Evolutionary conservation across 1,140 invertebrate genomes (phyloP), one percentile per base, ranked within the genome.

Genomic region (Calephelis virginiensis): DNA sequence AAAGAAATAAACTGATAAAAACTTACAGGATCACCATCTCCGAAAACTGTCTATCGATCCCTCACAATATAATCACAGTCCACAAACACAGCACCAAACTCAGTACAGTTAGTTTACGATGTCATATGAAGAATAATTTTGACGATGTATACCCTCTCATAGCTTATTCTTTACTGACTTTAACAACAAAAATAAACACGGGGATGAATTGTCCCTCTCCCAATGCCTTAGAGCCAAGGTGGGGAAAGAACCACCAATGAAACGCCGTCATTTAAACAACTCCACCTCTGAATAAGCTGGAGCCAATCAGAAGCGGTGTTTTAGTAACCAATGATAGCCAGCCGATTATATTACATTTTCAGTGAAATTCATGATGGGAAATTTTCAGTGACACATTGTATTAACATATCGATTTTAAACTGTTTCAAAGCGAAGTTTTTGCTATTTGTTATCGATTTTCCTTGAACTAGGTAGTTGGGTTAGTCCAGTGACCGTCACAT

Each of bases 21-120:
- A 90, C 87, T 90, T 81, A 90, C 87, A 90, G 81, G 79, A 90
- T 85, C 78, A 90, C 87, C 87, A 90, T 90, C 67, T 90, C 87
- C 83, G 75, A 76, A 77, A 76, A 69, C 64, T 66, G n/a, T 53
- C 4, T 9, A 14, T 53, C 8, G 13, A 9, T 53, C 14, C 49
- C 49, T 53, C 49, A 53, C 69, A 61, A 72, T 49, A 63, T 61
- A 71, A 66, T 66, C 83, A 82, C 75, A 77, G 67, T 75, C 63
- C 63, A 68, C 69, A 68, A 69, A 47, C 69, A 66, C 64, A 61
- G 66, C 63, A 53, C 61, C 53, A 61, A 43, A 43, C 40, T 43
- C 8, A 50, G 50, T 67, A 38, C n/a, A 38, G 48, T 70, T 40
- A 66, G 37, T 53, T 63, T 64, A 61, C 59, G 65, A 63, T 64